Percentiles rank a stretch among this genome's conserved stretches.
Conservation (phyloP, 2,797 vertebrate genomes). For the Onychomys arenicola region DNA sequence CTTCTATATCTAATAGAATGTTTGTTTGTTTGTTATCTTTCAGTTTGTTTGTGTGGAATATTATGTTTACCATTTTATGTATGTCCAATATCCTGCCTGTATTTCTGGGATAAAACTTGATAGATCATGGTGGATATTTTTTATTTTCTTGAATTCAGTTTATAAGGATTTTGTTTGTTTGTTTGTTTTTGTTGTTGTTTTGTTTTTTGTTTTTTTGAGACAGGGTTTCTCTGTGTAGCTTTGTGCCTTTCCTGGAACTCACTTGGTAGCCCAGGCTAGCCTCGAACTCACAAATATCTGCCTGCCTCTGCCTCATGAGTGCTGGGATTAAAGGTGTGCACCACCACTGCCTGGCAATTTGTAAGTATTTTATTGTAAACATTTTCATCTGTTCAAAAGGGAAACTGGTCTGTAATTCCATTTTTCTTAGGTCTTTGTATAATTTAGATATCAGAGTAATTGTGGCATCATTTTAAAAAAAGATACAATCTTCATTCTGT, state of each 20-base stretch:
- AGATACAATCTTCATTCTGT: too few species aligned
- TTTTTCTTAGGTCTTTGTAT: neutral
- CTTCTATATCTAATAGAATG: neutral
- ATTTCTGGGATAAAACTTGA: neutral
- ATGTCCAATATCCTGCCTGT: neutral
- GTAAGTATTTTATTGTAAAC: neutral
- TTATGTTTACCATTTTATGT: too few species aligned
- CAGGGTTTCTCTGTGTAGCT: too few species aligned
- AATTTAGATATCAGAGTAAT: neutral
- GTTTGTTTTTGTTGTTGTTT: too few species aligned
- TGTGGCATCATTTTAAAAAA: too few species aligned
- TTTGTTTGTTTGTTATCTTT: neutral
- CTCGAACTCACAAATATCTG: too few species aligned
- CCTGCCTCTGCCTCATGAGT: too few species aligned
- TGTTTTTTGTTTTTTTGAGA: too few species aligned
- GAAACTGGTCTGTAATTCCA: neutral
- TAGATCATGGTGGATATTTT: neutral
- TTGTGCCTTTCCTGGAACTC: too few species aligned
- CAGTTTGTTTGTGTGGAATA: neutral
- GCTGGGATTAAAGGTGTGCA: too few species aligned
- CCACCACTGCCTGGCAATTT: too few species aligned
- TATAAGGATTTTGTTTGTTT: neutral
- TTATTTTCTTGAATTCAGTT: neutral
- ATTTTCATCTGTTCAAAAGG: neutral
- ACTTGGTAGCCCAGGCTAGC: too few species aligned